Evolutionary conservation across 2,888 invertebrate species (phyloP).

Genomic region (Drosophila austrosaltans): DNA sequence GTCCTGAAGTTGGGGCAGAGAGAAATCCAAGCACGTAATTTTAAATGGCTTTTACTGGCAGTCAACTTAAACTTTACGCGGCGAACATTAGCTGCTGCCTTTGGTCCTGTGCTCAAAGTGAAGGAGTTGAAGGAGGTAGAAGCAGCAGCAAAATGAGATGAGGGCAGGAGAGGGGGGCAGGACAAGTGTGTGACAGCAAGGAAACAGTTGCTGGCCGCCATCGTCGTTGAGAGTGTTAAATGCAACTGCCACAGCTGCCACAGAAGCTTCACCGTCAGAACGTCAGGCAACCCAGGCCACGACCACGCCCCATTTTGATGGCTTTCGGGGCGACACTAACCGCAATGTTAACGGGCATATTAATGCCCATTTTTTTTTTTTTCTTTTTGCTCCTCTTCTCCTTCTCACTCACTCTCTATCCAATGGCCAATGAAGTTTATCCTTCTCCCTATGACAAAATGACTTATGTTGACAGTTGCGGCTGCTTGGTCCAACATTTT

Average conservation of each 20-base stretch:
- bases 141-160: neutral
- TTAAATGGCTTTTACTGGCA: slow-evolving; percentile 81
- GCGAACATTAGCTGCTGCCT: slow-evolving; percentile 69
- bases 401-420: neutral
- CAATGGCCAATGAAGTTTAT: neutral
- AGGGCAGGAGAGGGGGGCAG: slow-evolving; percentile 36
- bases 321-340: slow-evolving; percentile 61
- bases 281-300: slow-evolving; percentile 34
- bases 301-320: slow-evolving; percentile 47
- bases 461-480: slow-evolving; percentile 67
- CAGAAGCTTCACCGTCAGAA: slow-evolving; percentile 45
- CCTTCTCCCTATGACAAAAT: slow-evolving; percentile 48
- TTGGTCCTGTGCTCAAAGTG: neutral
- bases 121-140: slow-evolving; percentile 1
- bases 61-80: slow-evolving; percentile 78
- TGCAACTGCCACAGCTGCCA: slow-evolving; percentile 77
- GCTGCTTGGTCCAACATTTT: slow-evolving; percentile 67
- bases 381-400: slow-evolving; percentile 33
- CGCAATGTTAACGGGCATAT: slow-evolving; percentile 77
- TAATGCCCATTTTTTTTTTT: slow-evolving; percentile 68
- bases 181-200: slow-evolving; percentile 42
- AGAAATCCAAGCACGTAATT: slow-evolving; percentile 81
- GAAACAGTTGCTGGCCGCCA: slow-evolving; percentile 54
- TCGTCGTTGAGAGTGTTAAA: slow-evolving; percentile 70
- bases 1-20: slow-evolving; percentile 26